These are phyloP conservation scores for Megalopta genalis DNA, from an alignment of 1,140 invertebrate species.

Conservation along the genomic window DNA sequence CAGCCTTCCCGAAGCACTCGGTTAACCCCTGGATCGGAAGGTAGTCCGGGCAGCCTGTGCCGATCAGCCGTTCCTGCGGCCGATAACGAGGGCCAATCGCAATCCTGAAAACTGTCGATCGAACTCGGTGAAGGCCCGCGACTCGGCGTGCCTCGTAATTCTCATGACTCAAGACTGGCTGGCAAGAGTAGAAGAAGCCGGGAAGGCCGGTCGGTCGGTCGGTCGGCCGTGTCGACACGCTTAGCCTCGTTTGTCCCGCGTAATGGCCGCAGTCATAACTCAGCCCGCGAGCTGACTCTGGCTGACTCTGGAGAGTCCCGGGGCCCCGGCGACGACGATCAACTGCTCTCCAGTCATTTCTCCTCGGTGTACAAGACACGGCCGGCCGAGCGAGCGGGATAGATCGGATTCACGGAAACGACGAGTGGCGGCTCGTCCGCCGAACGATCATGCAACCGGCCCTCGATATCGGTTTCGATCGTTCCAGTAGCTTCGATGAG, in stretches of 20 bases:
- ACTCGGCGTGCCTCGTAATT: conserved; percentile 44
- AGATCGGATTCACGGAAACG: conserved; percentile 66
- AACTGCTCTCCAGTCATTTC: conserved; percentile 15
- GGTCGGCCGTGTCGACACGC: conserved; percentile 69
- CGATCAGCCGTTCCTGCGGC: no score
- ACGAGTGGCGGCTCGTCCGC: conserved; percentile 33
- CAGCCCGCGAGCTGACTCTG: conserved; percentile 43
- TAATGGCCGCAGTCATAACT: conserved; percentile 72
- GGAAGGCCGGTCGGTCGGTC: conserved; percentile 60
- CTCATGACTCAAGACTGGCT: conserved; percentile 51
- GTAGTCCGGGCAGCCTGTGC: no score
- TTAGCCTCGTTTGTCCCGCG: conserved; percentile 75
- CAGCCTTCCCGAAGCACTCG: no score
- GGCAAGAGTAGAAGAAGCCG: conserved; percentile 39
- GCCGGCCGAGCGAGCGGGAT: not conserved
- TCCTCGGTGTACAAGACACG: conserved; percentile 16
- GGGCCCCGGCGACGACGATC: not conserved
- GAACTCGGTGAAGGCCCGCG: conserved; percentile 22
- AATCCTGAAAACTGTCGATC: conserved; percentile 62
- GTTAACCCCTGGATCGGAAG: no score
- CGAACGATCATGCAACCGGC: conserved; percentile 33
- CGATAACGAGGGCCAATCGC: no score
- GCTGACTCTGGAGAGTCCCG: conserved; percentile 19
- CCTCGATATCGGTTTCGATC: conserved; percentile 18
- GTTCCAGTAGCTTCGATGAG: conserved; percentile 16